Base-by-base conservation (phyloP, 2,888 invertebrate species). In the Rosalia funebris region DNA sequence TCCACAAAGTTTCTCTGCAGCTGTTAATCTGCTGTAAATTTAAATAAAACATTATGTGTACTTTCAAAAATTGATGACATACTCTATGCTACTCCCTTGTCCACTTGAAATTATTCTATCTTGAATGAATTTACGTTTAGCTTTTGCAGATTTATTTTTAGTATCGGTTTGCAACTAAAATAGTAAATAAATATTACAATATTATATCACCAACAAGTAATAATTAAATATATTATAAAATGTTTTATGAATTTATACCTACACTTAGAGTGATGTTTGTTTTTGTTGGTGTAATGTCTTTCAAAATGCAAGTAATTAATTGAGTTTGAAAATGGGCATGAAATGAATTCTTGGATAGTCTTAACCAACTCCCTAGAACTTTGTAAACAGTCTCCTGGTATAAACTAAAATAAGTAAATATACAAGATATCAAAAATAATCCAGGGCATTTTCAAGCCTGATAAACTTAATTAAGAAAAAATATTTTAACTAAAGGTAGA, bases 311-410 rank as follows among this genome's bases (percentile, higher is more conserved):
- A 31, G 48, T 53, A 31, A 73, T 41, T 9, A 71, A 16, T 17
- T 68, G 60, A 12, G 50, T 55, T 55, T 73, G 72, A 42, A 69
- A 72, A 34, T 71, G 58, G 1, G 63, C 14, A 58, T 69, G 66
- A 9, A 73, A 36, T 12, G 65, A 62, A 44, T 57, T 62, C 65
- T 64, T 72, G 10, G 60, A 57, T 7, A 71, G 47, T 4, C 25
- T 19, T 16, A 72, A 45, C 69, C 70, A 73, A 44, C 57, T 54
- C 9, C 57, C 53, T 19, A 73, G 46, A 17, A 57, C 58, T 58
- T 59, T 63, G 32, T 70, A 72, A 16, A 68, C 57, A 5, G 55
- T 44, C 60, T 70, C 70, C 46, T 66, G 68, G 56, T 63, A 67
- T 32, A 66, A 14, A 41, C 63, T 68, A 56, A 55, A 63, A 66